phyloP scores from a whole-genome alignment of 2,797 vertebrate species.

The Typhlichthys eigenmanni region DNA sequence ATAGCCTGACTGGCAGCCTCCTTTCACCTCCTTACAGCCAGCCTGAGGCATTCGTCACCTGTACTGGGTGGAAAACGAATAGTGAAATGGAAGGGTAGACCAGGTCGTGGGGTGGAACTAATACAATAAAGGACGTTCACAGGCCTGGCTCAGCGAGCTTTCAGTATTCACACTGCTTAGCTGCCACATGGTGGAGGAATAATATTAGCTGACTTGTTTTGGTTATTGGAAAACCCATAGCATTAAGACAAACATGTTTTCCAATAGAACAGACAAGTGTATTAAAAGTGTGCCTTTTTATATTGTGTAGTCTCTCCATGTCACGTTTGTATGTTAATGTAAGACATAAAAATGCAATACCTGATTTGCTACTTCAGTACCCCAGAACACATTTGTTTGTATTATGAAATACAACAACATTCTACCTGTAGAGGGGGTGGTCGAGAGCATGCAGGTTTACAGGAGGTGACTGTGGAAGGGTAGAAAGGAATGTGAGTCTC shows the following conservation, averaged over 20 bases:
- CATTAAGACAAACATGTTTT: neutral
- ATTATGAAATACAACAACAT: too few species aligned
- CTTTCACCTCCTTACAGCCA: constrained; percentile 37
- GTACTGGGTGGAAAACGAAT: constrained; percentile 12
- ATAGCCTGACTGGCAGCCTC: constrained; percentile 39
- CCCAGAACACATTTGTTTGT: too few species aligned
- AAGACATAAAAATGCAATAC: too few species aligned
- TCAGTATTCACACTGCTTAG: constrained; percentile 27
- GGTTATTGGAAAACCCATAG: neutral
- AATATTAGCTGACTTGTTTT: constrained; percentile 3
- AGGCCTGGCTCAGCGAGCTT: constrained; percentile 20
- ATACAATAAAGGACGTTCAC: constrained; percentile 26
- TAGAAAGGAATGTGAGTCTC: too few species aligned
- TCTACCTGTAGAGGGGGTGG: too few species aligned
- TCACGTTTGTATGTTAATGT: too few species aligned
- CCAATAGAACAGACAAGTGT: neutral
- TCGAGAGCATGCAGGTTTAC: too few species aligned
- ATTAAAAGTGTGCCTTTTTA: neutral
- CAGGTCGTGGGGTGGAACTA: constrained; percentile 25
- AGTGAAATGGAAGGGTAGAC: constrained; percentile 24
- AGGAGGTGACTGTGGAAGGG: too few species aligned
- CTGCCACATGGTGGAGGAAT: constrained; percentile 3
- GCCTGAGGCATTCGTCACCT: constrained; percentile 45
- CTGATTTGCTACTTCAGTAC: too few species aligned
- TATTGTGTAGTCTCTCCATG: neutral